These are phyloP conservation scores for Pangasius mekongensis DNA, from an alignment of 2,797 vertebrate species.

Conservation along the genomic window DNA sequence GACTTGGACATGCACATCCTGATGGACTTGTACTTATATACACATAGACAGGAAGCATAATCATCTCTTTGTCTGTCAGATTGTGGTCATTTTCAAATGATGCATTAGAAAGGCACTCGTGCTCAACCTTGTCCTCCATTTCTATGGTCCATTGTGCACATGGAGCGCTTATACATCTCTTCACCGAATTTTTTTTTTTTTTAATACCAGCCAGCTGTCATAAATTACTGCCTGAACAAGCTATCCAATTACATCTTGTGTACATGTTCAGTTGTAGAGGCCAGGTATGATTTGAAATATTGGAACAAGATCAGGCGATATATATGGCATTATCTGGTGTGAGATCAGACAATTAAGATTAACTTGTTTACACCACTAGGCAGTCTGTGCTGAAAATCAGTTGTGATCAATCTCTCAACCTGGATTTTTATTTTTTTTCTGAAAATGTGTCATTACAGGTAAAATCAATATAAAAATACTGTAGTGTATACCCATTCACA, in stretches of 20 bases:
- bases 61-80: slow-evolving; percentile 4
- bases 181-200: neutral
- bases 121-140: neutral
- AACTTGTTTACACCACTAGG: neutral
- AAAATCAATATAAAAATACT: neutral
- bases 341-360: neutral
- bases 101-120: neutral
- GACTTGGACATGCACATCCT: neutral
- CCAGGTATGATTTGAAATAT: neutral
- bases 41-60: neutral
- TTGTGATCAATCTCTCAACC: neutral
- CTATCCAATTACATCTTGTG: neutral
- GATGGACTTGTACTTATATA: neutral
- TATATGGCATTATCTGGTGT: neutral
- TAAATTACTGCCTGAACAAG: neutral
- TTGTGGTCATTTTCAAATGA: neutral
- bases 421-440: neutral
- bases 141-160: neutral
- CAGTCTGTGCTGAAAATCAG: neutral
- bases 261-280: neutral
- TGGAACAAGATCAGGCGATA: neutral
- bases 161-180: neutral
- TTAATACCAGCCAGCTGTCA: neutral
- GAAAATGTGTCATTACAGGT: neutral
- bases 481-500: neutral